A percentile compares a stretch with the other conserved stretches of the same genome.
Evolutionary conservation across 2,888 invertebrate species (phyloP).

Genomic region (Microplitis manilae): DNA sequence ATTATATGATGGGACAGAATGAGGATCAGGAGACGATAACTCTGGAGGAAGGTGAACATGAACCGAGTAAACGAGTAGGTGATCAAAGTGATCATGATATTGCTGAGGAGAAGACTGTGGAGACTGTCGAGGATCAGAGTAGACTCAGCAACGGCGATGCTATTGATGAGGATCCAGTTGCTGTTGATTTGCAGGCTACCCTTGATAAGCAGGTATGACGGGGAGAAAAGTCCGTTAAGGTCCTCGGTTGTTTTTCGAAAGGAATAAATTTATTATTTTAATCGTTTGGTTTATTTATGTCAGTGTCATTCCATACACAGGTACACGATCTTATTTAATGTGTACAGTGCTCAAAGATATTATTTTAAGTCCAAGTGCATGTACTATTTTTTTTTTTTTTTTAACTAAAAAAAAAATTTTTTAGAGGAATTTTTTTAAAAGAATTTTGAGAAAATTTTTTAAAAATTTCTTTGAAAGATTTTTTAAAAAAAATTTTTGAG

Average conservation of each 20-base stretch:
- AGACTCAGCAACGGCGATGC: conserved; percentile 70
- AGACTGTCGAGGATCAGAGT: conserved; percentile 62
- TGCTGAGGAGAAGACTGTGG: conserved; percentile 49
- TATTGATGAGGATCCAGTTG: conserved; percentile 76
- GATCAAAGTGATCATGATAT: background rate
- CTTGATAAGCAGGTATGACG: conserved; percentile 86
- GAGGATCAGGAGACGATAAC: conserved; percentile 49
- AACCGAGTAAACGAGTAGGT: conserved; percentile 57
- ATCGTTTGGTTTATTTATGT: no score
- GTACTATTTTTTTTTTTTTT: no score
- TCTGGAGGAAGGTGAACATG: conserved; percentile 26
- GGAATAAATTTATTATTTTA: no score
- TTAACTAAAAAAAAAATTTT: no score
- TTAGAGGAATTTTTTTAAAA: no score
- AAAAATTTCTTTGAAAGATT: no score
- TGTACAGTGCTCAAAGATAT: background rate
- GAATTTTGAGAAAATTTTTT: no score
- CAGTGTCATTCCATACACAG: background rate
- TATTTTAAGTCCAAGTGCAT: no score
- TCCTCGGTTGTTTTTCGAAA: no score
- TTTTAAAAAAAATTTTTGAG: no score
- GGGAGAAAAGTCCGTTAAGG: background rate
- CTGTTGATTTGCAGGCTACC: conserved; percentile 87
- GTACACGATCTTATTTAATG: background rate
- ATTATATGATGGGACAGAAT: conserved; percentile 70